Base-by-base conservation (phyloP, 2,113 vertebrate genomes). In the Crotophaga sulcirostris region DNA sequence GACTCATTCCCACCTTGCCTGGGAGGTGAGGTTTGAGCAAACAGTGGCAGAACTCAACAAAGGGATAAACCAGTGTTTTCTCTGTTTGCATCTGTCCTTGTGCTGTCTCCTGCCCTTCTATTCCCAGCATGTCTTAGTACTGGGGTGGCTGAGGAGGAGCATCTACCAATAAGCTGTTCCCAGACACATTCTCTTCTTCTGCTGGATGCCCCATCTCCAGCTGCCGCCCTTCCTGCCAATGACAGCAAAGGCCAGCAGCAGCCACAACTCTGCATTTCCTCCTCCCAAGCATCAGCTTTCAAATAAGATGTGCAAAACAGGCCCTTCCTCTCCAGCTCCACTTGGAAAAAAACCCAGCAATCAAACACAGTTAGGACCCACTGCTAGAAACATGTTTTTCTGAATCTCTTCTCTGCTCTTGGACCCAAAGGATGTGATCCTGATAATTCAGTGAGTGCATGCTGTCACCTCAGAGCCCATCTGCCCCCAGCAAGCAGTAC, bases 371-470 rank as follows among this genome's bases (percentile, higher is more conserved):
- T 21, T 18, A 76, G 59, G 38, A 79, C 13, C 12, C 2, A 10
- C 40, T 73, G 33, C 31, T 82, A 49, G 21, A 92, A 81, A 54
- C 13, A 8, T 3, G 8, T n/a, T 26, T 74, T 79, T 80, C 80
- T 82, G 47, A 40, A 86, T 73, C 3, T 77, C 75, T 86, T 66
- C 47, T 67, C 49, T 74, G 76, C 40, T 63, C 28, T 77, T 36
- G 45, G 29, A 72, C 54, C 19, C 42, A 66, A 63, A 79, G 55
- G 42, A 58, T 0, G 1, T 2, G 10, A 31, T n/a, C 40, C 42
- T 42, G 25, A 55, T 2, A 74, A 19, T 29, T n/a, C 33, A 25
- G 14, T 0, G 0, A 68, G 20, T 12, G 11, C 25, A 31, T 5
- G 11, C 38, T 36, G 42, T n/a, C 47, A 59, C 15, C 33, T 70